phyloP scores from a whole-genome alignment of 2,113 vertebrate species.

The Gopherus flavomarginatus region DNA sequence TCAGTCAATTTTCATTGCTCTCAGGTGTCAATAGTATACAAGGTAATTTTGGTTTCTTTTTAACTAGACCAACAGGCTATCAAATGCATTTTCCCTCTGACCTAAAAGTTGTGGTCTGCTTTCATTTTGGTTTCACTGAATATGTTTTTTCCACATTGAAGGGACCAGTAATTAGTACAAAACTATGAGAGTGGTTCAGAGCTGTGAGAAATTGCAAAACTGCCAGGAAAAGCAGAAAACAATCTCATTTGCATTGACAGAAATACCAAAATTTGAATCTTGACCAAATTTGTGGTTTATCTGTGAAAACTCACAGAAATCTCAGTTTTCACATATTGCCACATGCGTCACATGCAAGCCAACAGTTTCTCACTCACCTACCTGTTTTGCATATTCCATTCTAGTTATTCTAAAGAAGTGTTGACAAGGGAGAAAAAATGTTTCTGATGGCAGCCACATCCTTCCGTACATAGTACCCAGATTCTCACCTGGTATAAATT shows the following conservation, averaged over 20 bases:
- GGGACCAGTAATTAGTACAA: background rate
- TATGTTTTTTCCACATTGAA: background rate
- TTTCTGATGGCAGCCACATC: no score
- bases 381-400: no score
- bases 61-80: background rate
- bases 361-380: no score
- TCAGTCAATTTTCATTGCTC: background rate
- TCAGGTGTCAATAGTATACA: fast-evolving
- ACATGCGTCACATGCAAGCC: no score
- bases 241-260: background rate
- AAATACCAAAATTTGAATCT: no score
- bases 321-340: no score
- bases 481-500: no score
- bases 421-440: no score
- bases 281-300: background rate
- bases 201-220: background rate
- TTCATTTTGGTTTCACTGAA: background rate
- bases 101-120: background rate
- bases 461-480: no score
- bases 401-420: no score
- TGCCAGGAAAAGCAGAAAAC: background rate
- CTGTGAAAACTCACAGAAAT: no score
- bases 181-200: background rate
- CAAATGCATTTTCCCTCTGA: background rate
- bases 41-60: background rate